Conservation (phyloP, 2,113 vertebrate genomes). For the Malurus melanocephalus region DNA sequence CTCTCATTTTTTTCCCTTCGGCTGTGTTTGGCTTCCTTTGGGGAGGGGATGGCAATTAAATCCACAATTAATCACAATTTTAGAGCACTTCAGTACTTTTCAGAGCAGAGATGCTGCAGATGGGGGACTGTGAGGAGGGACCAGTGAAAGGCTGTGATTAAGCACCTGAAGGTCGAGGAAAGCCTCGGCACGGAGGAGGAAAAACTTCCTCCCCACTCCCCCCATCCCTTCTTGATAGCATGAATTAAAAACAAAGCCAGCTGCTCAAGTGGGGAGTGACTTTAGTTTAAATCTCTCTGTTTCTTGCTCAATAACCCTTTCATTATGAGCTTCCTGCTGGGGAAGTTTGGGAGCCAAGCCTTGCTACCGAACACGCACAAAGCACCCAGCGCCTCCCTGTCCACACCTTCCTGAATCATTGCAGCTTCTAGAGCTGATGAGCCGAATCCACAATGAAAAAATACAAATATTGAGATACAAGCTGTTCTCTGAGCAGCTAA, state of each 20-base stretch:
- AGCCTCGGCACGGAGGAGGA: not conserved
- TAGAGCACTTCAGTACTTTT: not conserved
- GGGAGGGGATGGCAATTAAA: not conserved
- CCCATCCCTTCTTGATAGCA: constrained; percentile 8
- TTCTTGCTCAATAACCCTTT: constrained; percentile 60
- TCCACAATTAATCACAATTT: not conserved
- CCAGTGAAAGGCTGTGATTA: not conserved
- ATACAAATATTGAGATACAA: not conserved
- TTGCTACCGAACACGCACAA: constrained; percentile 7
- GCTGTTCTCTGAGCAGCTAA: not conserved
- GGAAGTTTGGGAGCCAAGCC: constrained; percentile 18
- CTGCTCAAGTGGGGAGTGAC: constrained; percentile 32
- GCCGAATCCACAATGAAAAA: not conserved
- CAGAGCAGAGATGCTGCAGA: not conserved
- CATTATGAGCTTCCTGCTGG: constrained; percentile 54
- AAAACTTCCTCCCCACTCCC: not conserved
- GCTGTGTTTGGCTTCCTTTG: not conserved
- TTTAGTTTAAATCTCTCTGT: constrained; percentile 17
- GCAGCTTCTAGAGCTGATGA: not conserved
- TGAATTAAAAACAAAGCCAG: constrained; percentile 56
- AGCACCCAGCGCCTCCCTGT: not conserved
- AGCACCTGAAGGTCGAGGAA: constrained; percentile 44
- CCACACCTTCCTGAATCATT: not conserved
- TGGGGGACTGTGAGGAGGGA: not conserved
- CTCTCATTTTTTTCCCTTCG: not conserved